Conservation (phyloP, 2,797 vertebrate genomes). For the Coracias cyanogaster region DNA sequence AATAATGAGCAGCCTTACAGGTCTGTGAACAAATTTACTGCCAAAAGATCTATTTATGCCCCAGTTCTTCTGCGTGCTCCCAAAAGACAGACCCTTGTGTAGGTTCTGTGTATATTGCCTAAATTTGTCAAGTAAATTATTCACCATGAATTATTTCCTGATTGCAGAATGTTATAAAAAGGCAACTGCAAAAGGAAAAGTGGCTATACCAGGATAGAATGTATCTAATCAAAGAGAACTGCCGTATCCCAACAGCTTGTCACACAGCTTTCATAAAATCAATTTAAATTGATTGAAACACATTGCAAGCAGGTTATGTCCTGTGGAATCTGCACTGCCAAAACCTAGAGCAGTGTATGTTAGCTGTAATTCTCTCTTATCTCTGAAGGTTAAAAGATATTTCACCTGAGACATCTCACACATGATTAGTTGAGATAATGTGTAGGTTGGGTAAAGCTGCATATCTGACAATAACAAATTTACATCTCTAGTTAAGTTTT, state of each 20-base stretch:
- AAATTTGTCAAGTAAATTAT: background rate
- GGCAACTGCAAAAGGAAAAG: background rate
- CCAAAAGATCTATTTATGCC: background rate
- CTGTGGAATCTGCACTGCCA: background rate
- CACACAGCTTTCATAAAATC: background rate
- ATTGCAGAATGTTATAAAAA: background rate
- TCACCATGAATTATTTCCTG: background rate
- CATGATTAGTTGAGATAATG: background rate
- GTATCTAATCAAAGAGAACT: background rate
- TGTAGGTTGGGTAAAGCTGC: background rate
- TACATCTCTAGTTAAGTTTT: background rate
- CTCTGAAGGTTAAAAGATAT: conserved; percentile 2
- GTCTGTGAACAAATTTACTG: background rate
- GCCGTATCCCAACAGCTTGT: background rate
- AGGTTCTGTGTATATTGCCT: background rate
- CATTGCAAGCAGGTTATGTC: background rate
- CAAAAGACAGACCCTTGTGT: background rate
- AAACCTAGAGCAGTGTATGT: background rate
- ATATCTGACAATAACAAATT: conserved; percentile 19
- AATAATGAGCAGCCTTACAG: background rate
- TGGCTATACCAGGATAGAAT: background rate
- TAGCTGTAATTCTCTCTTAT: conserved; percentile 12
- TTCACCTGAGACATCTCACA: conserved; percentile 16
- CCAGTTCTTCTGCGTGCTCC: background rate
- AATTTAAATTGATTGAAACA: background rate